Conservation (phyloP, 64 coral and sea anemone species). For the Cladopsammia gracilis region DNA sequence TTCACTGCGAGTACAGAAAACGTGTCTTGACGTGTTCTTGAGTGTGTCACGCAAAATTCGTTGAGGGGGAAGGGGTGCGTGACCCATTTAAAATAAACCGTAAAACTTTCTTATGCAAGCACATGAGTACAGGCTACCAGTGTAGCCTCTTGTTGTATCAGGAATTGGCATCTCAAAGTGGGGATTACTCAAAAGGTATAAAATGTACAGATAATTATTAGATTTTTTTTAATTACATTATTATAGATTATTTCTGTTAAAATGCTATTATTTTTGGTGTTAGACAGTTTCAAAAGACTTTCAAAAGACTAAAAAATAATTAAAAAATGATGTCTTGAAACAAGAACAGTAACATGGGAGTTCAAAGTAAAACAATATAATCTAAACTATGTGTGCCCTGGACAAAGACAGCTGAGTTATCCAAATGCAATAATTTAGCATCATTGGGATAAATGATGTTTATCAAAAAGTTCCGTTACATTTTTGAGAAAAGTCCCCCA, state of each 20-base stretch:
- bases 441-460: constrained; percentile 49
- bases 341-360: constrained; percentile 42
- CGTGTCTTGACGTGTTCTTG: too few species aligned
- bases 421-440: constrained; percentile 46
- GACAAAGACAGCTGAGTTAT: constrained; percentile 46
- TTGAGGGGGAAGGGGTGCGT: too few species aligned
- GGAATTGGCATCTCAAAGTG: constrained; percentile 40
- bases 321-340: constrained; percentile 9
- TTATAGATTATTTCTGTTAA: too few species aligned
- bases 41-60: too few species aligned
- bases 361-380: too few species aligned
- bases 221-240: not conserved
- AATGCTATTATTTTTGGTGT: not conserved
- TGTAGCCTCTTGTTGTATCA: too few species aligned
- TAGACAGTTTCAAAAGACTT: constrained; percentile 27
- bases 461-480: constrained; percentile 57
- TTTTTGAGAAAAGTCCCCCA: constrained; percentile 64
- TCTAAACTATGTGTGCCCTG: constrained; percentile 49
- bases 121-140: too few species aligned
- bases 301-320: constrained; percentile 45
- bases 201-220: constrained; percentile 50
- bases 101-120: too few species aligned
- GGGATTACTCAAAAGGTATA: constrained; percentile 31
- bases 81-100: too few species aligned
- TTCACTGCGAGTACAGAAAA: too few species aligned